phyloP scores from a whole-genome alignment of 2,797 vertebrate species.

The Sebastes matsubarae region DNA sequence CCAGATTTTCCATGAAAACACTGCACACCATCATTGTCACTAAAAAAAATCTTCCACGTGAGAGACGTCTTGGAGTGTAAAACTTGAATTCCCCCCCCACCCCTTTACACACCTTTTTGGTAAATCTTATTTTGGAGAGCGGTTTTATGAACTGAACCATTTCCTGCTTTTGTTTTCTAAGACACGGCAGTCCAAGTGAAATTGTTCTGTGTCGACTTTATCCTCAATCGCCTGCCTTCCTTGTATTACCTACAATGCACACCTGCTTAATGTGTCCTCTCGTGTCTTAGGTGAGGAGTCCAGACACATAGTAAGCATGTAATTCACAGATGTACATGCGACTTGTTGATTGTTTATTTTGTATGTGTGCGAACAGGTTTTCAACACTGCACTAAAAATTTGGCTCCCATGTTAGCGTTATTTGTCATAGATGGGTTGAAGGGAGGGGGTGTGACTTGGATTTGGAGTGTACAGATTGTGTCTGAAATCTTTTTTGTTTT shows the following conservation, averaged over 20 bases:
- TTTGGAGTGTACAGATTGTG: constrained; percentile 69
- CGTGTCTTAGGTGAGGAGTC: constrained; percentile 70
- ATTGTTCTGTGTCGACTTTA: constrained; percentile 48
- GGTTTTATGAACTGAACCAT: constrained; percentile 46
- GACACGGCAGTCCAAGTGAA: constrained; percentile 48
- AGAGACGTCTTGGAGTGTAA: constrained; percentile 64
- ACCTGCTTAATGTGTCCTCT: constrained; percentile 72
- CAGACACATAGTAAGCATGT: constrained; percentile 77
- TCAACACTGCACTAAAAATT: constrained; percentile 84
- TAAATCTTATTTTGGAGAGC: constrained; percentile 33
- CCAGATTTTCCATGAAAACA: constrained; percentile 53
- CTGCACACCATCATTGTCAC: constrained; percentile 55
- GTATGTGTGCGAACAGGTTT: constrained; percentile 76
- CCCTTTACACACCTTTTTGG: constrained; percentile 38
- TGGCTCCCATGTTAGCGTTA: constrained; percentile 70
- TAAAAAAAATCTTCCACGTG: constrained; percentile 63
- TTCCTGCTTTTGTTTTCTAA: constrained; percentile 52
- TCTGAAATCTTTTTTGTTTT: constrained; percentile 74
- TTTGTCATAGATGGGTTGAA: constrained; percentile 65
- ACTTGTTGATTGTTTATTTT: constrained; percentile 72
- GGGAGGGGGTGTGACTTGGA: constrained; percentile 56
- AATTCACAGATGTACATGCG: constrained; percentile 70
- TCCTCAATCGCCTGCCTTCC: constrained; percentile 65
- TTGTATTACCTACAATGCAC: constrained; percentile 69
- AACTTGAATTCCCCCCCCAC: constrained; percentile 64